Conservation (phyloP, 2,888 invertebrate genomes). For the Thecocarcelia acutangulata region DNA sequence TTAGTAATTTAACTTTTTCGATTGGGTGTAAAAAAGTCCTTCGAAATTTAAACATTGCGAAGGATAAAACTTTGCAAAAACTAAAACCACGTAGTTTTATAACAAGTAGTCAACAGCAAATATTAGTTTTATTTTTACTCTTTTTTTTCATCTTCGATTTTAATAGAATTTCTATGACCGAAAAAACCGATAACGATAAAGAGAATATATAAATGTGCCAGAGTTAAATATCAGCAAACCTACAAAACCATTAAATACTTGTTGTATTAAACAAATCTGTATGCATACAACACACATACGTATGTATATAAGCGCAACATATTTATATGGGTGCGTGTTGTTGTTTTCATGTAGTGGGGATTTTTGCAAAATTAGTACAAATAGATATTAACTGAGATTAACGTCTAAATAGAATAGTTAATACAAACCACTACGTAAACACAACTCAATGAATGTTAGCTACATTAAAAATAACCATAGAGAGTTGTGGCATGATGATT, state of each 20-base stretch:
- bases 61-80: constrained; percentile 27
- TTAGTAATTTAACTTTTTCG: constrained; percentile 14
- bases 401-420: constrained; percentile 63
- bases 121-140: constrained; percentile 29
- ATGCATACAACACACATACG: not conserved
- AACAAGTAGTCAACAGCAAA: constrained; percentile 25
- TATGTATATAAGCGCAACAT: too few relatives aligned
- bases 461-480: not conserved
- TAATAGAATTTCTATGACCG: constrained; percentile 29
- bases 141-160: constrained; percentile 5
- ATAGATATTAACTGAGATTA: constrained; percentile 62
- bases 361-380: constrained; percentile 63
- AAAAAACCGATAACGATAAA: constrained; percentile 9
- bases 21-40: constrained; percentile 35
- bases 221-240: constrained; percentile 38
- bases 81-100: constrained; percentile 22
- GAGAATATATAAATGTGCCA: constrained; percentile 26
- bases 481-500: not conserved
- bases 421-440: constrained; percentile 41
- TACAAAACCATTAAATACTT: constrained; percentile 34
- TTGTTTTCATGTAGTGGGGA: not conserved
- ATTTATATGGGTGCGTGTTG: not conserved
- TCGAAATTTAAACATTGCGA: constrained; percentile 33
- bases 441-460: constrained; percentile 17
- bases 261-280: constrained; percentile 8